Base-by-base conservation (phyloP, 92 coral and sea anemone species). In the Bergia puertoricense region DNA sequence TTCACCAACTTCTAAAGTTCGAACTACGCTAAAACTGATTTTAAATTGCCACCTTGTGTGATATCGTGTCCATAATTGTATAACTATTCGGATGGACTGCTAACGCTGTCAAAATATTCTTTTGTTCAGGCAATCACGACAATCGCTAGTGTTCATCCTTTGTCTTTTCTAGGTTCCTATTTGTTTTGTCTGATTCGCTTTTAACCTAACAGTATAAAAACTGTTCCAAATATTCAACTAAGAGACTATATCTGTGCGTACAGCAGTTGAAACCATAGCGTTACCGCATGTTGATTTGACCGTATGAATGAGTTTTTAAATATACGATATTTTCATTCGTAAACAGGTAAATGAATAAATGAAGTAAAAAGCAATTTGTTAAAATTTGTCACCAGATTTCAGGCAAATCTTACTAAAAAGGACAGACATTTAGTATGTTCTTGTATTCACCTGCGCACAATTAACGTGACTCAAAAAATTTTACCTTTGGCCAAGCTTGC, bases 121-220 rank as follows among this genome's bases (percentile, higher is more conserved):
- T 68, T 68, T 68, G 74, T 68, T 68, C 74, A 68, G 74, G 74
- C 74, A 68, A 68, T 68, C 74, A 68, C 74, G 74, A 68, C 74
- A 68, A 68, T 68, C 74, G 3, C 36, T 68, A 68, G 74, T 68
- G 74, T 68, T 68, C 30, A 68, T 68, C 74, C 74, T 68, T 68
- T 68, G 74, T 18, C 74, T 68, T 68, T 68, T 68, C 74, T 68
- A 68, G 74, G 74, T 68, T 68, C 20, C 20, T 68, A 36, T 68
- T 68, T 68, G 74, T 50, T 68, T 68, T 68, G 18, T 68, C 20
- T 68, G 20, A 68, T 68, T 68, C 74, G 74, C 74, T 68, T 18
- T 36, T 68, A 36, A 68, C 74, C 20, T 18, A 36, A 68, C 74
- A 18, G 74, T 68, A 68, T 68, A 68, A 68, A 68, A 68, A 68